Base-by-base conservation (phyloP, 2,888 invertebrate genomes). In the Oeneis ivallda region DNA sequence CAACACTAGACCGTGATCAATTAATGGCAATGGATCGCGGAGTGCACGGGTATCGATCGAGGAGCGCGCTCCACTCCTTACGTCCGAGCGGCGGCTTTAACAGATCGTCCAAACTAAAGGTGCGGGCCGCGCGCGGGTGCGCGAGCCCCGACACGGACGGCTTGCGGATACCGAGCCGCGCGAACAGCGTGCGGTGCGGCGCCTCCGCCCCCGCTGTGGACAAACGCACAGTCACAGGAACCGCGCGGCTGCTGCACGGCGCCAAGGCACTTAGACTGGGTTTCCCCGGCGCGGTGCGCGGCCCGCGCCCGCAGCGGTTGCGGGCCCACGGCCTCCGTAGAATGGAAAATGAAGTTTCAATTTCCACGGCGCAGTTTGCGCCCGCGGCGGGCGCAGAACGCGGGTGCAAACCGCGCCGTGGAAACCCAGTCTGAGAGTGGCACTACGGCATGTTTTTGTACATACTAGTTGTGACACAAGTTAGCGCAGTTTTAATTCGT, bases 71-170 rank as follows among this genome's bases (percentile, higher is more conserved):
- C 88, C 89, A 82, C 84, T 89, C 94, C 95, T 95, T 95, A 95
- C 95, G 95, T 95, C 95, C 94, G 89, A 94, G 94, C 92, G 94
- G 94, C 92, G 95, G 95, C 93, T 95, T 95, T 93, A 96, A 95
- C 92, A 96, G 94, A 95, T 96, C 96, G 94, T 96, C 96, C 93
- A 96, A 94, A 94, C 96, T 96, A 94, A 96, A 96, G 87, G 96
- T 96, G 93, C 96, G 94, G 87, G 95, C 94, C 88, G 95, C 94
- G 79, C 93, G 92, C 87, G 94, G 93, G 92, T 82, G 87, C 91
- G 95, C 94, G 92, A 95, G 94, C 93, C 95, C 95, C 92, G 96
- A 93, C 92, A 96, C 94, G 88, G 96, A 96, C 92, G 96, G 95
- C 94, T 96, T 96, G 93, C 96, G 95, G 93, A 96, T 95, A 94